These are phyloP conservation scores for Ammodytes dubius DNA, from an alignment of 2,113 vertebrate genomes.

Conservation along the genomic window DNA sequence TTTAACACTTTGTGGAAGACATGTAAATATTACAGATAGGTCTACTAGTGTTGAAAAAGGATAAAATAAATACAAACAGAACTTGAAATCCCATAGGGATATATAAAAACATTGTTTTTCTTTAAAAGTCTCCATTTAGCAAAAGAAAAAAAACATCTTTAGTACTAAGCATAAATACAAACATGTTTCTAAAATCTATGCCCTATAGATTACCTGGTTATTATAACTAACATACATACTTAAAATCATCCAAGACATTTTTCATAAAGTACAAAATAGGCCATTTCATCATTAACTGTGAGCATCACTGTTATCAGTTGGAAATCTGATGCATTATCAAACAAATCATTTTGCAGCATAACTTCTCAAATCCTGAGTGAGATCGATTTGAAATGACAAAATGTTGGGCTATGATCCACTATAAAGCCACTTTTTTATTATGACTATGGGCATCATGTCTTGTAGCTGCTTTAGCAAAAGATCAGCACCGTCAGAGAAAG, in stretches of 20 bases:
- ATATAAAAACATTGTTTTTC: slow-evolving; percentile 94
- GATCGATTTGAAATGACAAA: slow-evolving; percentile 80
- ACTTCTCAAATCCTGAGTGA: slow-evolving; percentile 90
- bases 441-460: slow-evolving; percentile 95
- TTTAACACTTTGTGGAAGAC: slow-evolving; percentile 89
- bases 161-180: slow-evolving; percentile 92
- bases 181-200: slow-evolving; percentile 92
- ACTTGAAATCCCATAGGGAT: slow-evolving; percentile 98
- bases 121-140: slow-evolving; percentile 88
- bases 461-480: slow-evolving; percentile 95
- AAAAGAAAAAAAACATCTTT: slow-evolving; percentile 89
- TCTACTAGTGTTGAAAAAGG: slow-evolving; percentile 90
- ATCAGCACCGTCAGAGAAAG: slow-evolving; percentile 91
- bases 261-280: slow-evolving; percentile 82
- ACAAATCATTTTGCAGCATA: slow-evolving; percentile 86
- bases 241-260: slow-evolving; percentile 82
- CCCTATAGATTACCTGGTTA: slow-evolving; percentile 87
- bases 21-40: slow-evolving; percentile 91
- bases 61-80: slow-evolving; percentile 88
- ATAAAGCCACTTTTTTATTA: slow-evolving; percentile 89
- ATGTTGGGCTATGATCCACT: slow-evolving; percentile 80
- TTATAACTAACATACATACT: slow-evolving; percentile 85
- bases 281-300: slow-evolving; percentile 76
- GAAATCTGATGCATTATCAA: slow-evolving; percentile 77
- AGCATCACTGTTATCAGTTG: slow-evolving; percentile 76